These are phyloP conservation scores for Bimastos eiseni DNA, from an alignment of 2,888 invertebrate species.

Conservation along the genomic window DNA sequence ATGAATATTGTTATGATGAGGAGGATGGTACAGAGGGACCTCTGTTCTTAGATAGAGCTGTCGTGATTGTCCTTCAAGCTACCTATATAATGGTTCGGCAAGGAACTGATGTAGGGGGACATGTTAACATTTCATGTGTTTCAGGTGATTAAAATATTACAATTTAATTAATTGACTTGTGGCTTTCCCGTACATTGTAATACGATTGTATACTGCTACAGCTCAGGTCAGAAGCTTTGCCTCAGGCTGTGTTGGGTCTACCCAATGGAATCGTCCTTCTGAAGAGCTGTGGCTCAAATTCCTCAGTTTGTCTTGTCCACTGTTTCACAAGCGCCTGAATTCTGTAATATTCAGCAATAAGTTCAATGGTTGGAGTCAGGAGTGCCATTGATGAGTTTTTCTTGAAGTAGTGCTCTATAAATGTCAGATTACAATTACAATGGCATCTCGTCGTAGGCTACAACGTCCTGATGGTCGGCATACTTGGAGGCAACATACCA, in stretches of 20 bases:
- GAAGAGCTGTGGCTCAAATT: too few relatives aligned
- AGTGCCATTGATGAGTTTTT: background rate
- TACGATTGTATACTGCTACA: too few relatives aligned
- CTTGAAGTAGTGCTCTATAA: background rate
- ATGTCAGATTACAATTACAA: background rate
- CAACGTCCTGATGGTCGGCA: slow-evolving; percentile 92
- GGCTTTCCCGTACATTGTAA: too few relatives aligned
- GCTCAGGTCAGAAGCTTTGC: too few relatives aligned
- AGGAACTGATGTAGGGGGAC: background rate
- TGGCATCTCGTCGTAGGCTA: slow-evolving; percentile 71
- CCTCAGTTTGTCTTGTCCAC: background rate
- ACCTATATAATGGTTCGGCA: background rate
- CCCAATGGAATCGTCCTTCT: background rate
- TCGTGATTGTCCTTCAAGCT: background rate
- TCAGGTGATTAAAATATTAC: too few relatives aligned
- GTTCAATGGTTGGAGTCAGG: background rate
- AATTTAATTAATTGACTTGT: too few relatives aligned
- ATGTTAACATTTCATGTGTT: background rate
- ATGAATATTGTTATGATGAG: too few relatives aligned
- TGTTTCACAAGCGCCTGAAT: background rate
- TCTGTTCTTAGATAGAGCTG: background rate
- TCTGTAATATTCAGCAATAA: background rate
- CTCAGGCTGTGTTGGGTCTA: too few relatives aligned
- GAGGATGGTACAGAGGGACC: too few relatives aligned
- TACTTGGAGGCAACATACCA: slow-evolving; percentile 87